Conservation (phyloP, 2,113 vertebrate species). For the Syngnathus floridae region DNA sequence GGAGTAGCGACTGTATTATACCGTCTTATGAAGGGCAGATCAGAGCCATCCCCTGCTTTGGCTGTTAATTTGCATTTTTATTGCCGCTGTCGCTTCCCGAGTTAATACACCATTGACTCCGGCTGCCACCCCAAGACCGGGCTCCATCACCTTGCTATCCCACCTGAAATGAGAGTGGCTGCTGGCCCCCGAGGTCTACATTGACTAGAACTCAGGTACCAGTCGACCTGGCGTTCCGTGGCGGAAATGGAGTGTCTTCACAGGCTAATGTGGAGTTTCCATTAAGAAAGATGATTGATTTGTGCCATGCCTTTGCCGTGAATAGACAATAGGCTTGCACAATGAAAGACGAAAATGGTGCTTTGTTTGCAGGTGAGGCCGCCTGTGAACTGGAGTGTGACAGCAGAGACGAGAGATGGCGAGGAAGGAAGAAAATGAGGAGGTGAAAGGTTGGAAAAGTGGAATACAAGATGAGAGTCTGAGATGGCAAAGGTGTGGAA, state of each 20-base stretch:
- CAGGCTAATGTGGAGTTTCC: conserved; percentile 74
- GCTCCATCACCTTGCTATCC: conserved; percentile 55
- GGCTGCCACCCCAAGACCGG: conserved; percentile 50
- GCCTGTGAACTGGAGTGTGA: conserved; percentile 54
- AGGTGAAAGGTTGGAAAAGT: conserved; percentile 39
- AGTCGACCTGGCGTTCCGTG: conserved; percentile 70
- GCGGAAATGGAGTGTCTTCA: conserved; percentile 71
- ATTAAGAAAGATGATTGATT: conserved; percentile 76
- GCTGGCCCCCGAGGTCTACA: conserved; percentile 35
- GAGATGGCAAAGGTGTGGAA: conserved; percentile 33
- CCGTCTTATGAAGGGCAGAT: conserved; percentile 63
- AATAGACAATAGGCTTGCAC: conserved; percentile 55
- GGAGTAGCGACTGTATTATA: conserved; percentile 68
- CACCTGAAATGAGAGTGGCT: conserved; percentile 56
- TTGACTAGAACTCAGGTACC: conserved; percentile 49
- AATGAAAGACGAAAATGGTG: conserved; percentile 50
- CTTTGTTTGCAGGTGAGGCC: conserved; percentile 57
- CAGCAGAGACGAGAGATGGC: conserved; percentile 40
- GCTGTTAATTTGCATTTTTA: conserved; percentile 77
- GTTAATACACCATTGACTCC: conserved; percentile 70
- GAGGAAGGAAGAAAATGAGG: conserved; percentile 36
- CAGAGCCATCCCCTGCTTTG: conserved; percentile 58
- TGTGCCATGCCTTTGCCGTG: conserved; percentile 48
- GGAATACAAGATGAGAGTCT: conserved; percentile 23
- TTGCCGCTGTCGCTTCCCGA: conserved; percentile 67